Evolutionary conservation across 2,888 invertebrate genomes (phyloP), one percentile per base, ranked within the genome.

Genomic region (Mimachlamys varia): DNA sequence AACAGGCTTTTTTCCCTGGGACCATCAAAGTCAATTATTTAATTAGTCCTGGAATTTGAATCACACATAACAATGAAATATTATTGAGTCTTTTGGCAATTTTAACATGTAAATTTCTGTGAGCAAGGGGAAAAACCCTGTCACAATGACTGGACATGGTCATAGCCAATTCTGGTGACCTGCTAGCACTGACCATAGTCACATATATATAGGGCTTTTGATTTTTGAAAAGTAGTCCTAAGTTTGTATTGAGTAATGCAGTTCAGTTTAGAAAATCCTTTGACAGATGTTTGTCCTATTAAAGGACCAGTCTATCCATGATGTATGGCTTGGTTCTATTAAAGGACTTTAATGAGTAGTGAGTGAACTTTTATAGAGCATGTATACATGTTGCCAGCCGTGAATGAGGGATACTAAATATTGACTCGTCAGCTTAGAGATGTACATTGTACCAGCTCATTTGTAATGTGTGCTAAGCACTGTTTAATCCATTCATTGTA

Each of bases 171-270:
- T 76, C 33, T 27, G 33, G 5, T 76, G 76, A 76, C 76, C 76
- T 10, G n/a, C n/a, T n/a, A n/a, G n/a, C n/a, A n/a, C n/a, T n/a
- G n/a, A n/a, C n/a, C n/a, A n/a, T 13, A 76, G 76, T 27, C 2
- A 33, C 76, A 76, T 33, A 44, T 7, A 5, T 7, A 44, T 7
- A 5, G 27, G 27, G 76, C 10, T 76, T 62, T 76, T 76, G 33
- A 76, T 76, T 76, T 58, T 76, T 76, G 12, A 76, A 76, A 76
- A 76, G 76, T 76, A 76, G 76, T 76, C 76, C 76, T 33, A 76
- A 76, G 76, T 13, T 76, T 76, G 76, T 76, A 76, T 33, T 76
- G 76, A 76, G 33, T 76, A 76, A 76, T 76, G 76, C 27, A 76
- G 76, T 76, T 76, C 76, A 76, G 10, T n/a, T 58, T 17, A 7